phyloP scores from a whole-genome alignment of 2,888 invertebrate species.

The Acheta domesticus region DNA sequence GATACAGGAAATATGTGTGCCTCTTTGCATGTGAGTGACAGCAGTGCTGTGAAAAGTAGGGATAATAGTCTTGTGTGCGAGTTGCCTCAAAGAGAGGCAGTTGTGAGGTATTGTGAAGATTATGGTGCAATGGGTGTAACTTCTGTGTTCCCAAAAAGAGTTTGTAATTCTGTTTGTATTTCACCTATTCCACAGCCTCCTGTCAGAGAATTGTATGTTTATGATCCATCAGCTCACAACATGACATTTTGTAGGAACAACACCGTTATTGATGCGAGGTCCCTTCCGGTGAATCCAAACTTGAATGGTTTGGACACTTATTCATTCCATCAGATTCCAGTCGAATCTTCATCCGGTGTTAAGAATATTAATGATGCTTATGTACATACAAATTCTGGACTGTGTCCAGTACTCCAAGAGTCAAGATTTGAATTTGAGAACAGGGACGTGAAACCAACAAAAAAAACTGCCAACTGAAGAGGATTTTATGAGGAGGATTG shows the following conservation, averaged over 20 bases:
- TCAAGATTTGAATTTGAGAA: neutral
- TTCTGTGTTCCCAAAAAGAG: neutral
- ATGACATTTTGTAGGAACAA: neutral
- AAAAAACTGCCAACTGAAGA: neutral
- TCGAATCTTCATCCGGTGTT: neutral
- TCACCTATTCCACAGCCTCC: neutral
- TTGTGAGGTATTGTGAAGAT: neutral
- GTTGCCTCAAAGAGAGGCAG: neutral
- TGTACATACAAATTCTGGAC: neutral
- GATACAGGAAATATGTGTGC: neutral
- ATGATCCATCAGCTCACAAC: neutral
- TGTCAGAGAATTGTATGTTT: neutral
- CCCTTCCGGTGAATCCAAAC: neutral
- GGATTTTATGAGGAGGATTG: constrained; percentile 18
- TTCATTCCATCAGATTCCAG: neutral
- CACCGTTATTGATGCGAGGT: neutral
- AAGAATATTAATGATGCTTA: neutral
- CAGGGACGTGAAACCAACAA: neutral
- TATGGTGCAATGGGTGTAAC: neutral
- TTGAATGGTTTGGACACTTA: neutral
- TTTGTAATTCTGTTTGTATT: constrained; percentile 1
- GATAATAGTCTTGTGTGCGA: neutral
- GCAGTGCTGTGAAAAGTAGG: neutral
- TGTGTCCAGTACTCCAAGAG: neutral
- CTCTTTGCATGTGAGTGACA: neutral